phyloP scores from a whole-genome alignment of 1,140 invertebrate species.

The Delia radicum region DNA sequence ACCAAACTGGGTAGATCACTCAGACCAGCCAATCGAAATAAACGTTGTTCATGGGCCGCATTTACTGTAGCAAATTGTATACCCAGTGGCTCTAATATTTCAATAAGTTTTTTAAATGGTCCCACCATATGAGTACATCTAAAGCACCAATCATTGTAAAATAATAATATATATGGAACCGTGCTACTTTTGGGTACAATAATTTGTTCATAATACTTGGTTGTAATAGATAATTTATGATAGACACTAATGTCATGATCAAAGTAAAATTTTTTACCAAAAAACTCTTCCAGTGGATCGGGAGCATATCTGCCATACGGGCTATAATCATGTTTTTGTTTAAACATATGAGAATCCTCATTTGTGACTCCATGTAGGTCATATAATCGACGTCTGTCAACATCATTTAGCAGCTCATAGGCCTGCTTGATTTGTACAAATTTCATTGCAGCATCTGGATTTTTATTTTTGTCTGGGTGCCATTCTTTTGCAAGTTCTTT shows the following conservation, averaged over 20 bases:
- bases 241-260: constrained; percentile 80
- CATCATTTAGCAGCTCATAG: constrained; percentile 87
- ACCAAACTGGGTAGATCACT: constrained; percentile 79
- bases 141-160: constrained; percentile 93
- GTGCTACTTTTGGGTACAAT: constrained; percentile 79
- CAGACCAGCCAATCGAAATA: constrained; percentile 77
- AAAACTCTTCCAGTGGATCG: constrained; percentile 75
- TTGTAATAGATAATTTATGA: constrained; percentile 81
- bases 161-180: constrained; percentile 80
- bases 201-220: constrained; percentile 84
- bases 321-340: constrained; percentile 66
- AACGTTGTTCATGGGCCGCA: constrained; percentile 72
- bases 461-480: constrained; percentile 94
- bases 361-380: constrained; percentile 87
- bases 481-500: constrained; percentile 88
- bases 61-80: constrained; percentile 72
- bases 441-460: constrained; percentile 80
- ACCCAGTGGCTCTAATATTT: constrained; percentile 75
- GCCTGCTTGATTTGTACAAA: constrained; percentile 96
- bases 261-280: constrained; percentile 72
- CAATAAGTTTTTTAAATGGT: constrained; percentile 77
- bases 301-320: constrained; percentile 65
- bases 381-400: constrained; percentile 79
- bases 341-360: constrained; percentile 68
- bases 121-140: constrained; percentile 82